Base-by-base conservation (phyloP, 2,113 vertebrate genomes). In the Vidua macroura region DNA sequence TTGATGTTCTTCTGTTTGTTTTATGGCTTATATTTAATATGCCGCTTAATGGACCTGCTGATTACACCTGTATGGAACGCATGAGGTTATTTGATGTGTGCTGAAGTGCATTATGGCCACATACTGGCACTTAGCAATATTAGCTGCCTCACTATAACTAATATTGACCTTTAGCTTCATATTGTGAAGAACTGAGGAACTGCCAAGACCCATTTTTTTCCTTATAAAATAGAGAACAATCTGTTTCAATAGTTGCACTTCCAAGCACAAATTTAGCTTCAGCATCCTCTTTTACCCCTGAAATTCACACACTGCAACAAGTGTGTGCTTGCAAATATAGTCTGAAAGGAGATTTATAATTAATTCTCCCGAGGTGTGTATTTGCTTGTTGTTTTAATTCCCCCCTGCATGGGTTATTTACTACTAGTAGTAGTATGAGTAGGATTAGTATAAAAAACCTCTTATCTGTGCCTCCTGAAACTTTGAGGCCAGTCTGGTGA, bases 21-120 rank as follows among this genome's bases (percentile, higher is more conserved):
- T 93, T 92, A 75, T 72, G 73, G 51, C 60, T 93, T 91, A 83
- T 74, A 88, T 94, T 93, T 88, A 90, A 92, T 93, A 91, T 64
- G 41, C 18, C 30, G 60, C 80, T 91, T 93, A 93, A 86, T 94
- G 73, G 37, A 84, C 68, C 73, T 81, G 13, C 86, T 93, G 59
- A 96, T 93, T 90, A 59, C 86, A 84, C 52, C 48, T 86, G 27
- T 35, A 75, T 75, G 80, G 56, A 93, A 88, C 0, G 6, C 39
- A 64, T 75, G 62, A 93, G 37, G 15, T 84, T 92, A 68, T 92
- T 83, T 90, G 67, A 83, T 60, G 69, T 92, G 43, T 92, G 68
- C 28, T 86, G 80, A 90, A 82, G 52, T 79, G 56, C 81, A 53
- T 91, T 92, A 91, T 72, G 64, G 60, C 48, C 83, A 78, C 69